phyloP scores from a whole-genome alignment of 2,888 invertebrate genomes.

The Monoplex corrugatus region DNA sequence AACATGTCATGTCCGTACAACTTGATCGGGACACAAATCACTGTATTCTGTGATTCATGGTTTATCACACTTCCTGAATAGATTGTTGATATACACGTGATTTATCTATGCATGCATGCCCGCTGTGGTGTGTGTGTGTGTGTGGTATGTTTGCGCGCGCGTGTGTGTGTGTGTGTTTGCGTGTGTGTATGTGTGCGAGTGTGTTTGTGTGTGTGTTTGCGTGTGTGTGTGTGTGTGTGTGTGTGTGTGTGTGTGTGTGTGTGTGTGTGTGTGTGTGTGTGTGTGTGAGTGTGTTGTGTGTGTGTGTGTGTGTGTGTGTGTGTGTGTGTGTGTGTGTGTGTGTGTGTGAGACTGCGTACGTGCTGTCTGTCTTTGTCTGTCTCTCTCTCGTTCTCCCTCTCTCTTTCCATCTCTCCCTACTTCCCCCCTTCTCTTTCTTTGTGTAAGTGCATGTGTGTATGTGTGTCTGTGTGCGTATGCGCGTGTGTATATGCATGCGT shows the following conservation, averaged over 20 bases:
- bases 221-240: background rate
- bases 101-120: no score
- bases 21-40: no score
- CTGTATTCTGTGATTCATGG: no score
- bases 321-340: no score
- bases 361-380: background rate
- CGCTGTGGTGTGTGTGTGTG: no score
- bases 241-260: slow-evolving; percentile 15
- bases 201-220: background rate
- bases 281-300: background rate
- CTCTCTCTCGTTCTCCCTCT: background rate
- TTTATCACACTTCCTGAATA: no score
- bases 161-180: background rate
- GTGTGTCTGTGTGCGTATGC: background rate
- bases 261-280: slow-evolving; percentile 10
- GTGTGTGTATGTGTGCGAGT: no score
- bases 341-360: no score
- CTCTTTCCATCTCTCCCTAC: background rate
- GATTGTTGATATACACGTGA: no score
- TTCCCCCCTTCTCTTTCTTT: background rate
- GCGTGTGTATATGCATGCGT: background rate
- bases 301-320: no score
- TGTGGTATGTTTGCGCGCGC: background rate
- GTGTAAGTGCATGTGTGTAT: background rate
- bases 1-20: no score